Conservation (phyloP, 2,797 vertebrate genomes). For the Phoxinus dragarum region DNA sequence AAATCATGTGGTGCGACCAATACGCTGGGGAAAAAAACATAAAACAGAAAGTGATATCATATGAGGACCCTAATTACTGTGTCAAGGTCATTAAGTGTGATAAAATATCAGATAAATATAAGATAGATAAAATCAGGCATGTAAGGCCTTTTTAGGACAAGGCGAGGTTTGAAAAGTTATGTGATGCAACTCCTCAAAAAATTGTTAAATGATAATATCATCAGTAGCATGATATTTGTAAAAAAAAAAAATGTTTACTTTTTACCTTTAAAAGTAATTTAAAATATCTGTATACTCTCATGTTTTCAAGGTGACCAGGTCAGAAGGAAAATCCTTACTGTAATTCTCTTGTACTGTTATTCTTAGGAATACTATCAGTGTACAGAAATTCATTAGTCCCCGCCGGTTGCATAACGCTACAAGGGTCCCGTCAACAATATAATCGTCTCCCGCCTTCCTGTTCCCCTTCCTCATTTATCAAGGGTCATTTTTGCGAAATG, state of each 20-base stretch:
- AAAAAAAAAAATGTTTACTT: background rate
- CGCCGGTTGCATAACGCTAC: background rate
- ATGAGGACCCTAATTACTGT: background rate
- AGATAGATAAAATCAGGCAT: background rate
- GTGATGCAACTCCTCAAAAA: background rate
- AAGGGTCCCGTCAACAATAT: background rate
- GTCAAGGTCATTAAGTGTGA: background rate
- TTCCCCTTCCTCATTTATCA: conserved; percentile 70
- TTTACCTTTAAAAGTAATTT: background rate
- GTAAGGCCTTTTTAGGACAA: background rate
- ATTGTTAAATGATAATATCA: no score
- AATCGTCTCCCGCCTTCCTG: conserved; percentile 22
- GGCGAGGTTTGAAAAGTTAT: background rate
- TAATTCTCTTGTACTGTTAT: background rate
- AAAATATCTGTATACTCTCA: background rate
- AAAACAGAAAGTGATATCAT: background rate
- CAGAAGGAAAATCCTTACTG: background rate
- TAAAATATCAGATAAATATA: background rate
- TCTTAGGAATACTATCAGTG: background rate
- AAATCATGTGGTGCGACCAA: background rate
- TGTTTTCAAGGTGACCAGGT: background rate
- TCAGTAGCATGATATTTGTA: background rate
- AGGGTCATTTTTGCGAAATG: conserved; percentile 65
- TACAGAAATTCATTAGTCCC: background rate
- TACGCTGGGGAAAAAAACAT: background rate